Conservation (phyloP, 2,113 vertebrate genomes). For the Kryptolebias marmoratus region DNA sequence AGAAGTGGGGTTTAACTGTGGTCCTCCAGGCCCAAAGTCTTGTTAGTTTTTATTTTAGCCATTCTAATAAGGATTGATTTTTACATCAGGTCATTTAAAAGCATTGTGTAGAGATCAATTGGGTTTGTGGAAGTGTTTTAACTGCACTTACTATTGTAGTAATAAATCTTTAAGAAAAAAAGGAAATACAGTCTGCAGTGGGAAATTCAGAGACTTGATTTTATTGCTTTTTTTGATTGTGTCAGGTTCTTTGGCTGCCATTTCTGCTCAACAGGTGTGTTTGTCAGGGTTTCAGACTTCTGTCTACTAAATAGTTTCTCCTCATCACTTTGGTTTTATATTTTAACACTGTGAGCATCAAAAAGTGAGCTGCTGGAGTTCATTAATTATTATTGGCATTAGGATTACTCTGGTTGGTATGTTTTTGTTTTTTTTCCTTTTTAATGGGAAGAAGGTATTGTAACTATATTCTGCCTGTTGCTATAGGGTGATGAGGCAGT, state of each 20-base stretch:
- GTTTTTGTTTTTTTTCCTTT: background rate
- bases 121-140: conserved; percentile 25
- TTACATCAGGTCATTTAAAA: conserved; percentile 12
- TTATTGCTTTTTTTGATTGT: conserved; percentile 58
- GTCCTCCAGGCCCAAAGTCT: background rate
- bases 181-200: conserved; percentile 34
- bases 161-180: conserved; percentile 41
- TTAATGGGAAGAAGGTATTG: too few species aligned
- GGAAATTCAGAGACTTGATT: conserved; percentile 25
- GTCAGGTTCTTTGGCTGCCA: background rate
- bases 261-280: too few species aligned
- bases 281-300: background rate
- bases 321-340: conserved; percentile 24
- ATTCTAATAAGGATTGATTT: conserved; percentile 20
- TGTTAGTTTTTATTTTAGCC: conserved; percentile 9
- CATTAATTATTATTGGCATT: background rate
- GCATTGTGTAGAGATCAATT: background rate
- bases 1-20: background rate
- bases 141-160: conserved; percentile 20
- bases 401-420: too few species aligned
- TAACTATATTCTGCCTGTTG: background rate
- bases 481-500: conserved; percentile 7
- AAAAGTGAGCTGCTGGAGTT: conserved; percentile 4
- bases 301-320: conserved; percentile 32
- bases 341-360: conserved; percentile 27